Conservation (phyloP, 1,140 invertebrate genomes). For the Chionoecetes opilio region DNA sequence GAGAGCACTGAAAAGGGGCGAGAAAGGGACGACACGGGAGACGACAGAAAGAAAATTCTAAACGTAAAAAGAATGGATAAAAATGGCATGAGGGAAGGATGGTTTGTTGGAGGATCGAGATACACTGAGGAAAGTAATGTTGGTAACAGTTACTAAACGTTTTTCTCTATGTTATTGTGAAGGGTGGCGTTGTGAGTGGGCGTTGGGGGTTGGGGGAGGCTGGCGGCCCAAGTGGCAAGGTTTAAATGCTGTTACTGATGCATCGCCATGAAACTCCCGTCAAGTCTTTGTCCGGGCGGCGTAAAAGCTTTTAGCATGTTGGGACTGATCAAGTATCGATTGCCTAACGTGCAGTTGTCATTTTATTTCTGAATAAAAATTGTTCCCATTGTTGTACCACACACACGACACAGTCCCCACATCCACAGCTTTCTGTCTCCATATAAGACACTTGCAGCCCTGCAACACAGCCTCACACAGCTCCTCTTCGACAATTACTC, state of each 20-base stretch:
- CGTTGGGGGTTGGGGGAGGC: not conserved
- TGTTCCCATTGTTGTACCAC: not conserved
- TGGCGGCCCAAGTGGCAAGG: not conserved
- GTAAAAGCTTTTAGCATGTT: constrained; percentile 30
- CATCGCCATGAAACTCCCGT: constrained; percentile 11
- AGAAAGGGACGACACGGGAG: not conserved
- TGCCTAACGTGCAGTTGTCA: not conserved
- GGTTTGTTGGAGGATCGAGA: not conserved
- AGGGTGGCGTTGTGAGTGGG: not conserved
- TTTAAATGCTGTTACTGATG: constrained; percentile 12
- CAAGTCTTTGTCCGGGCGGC: not conserved
- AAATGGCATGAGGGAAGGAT: not conserved
- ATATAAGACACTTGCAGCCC: no score
- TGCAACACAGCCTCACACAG: not conserved
- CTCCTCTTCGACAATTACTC: no score
- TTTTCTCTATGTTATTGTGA: not conserved
- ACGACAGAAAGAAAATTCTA: not conserved
- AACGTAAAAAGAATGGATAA: not conserved
- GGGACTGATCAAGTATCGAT: constrained; percentile 27
- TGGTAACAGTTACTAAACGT: not conserved
- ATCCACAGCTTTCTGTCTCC: no score
- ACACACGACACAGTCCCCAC: not conserved
- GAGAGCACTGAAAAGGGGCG: not conserved
- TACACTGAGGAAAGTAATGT: not conserved
- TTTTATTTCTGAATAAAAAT: not conserved